These are phyloP conservation scores for Prenolepis imparis DNA, from an alignment of 2,888 invertebrate species.

Conservation along the genomic window DNA sequence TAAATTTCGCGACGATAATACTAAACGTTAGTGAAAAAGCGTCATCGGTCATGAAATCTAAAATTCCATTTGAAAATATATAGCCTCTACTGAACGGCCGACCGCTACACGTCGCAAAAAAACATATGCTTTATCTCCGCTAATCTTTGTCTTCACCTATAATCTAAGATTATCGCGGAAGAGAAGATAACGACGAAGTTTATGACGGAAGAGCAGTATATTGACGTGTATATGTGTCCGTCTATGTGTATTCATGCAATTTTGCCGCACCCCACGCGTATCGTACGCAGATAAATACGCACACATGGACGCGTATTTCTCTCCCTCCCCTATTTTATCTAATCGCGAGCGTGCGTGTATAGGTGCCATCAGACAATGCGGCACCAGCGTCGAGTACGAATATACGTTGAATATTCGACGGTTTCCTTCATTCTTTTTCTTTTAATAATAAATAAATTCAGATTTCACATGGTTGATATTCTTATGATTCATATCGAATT, in stretches of 20 bases:
- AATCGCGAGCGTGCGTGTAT: conserved; percentile 52
- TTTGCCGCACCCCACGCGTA: conserved; percentile 27
- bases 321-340: conserved; percentile 53
- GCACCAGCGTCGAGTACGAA: conserved; percentile 32
- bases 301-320: conserved; percentile 36
- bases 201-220: conserved; percentile 28
- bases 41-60: conserved; percentile 15
- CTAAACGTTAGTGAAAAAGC: not conserved
- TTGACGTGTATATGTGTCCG: not conserved
- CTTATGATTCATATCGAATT: too few relatives aligned
- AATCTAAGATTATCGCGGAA: conserved; percentile 19
- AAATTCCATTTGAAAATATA: conserved; percentile 10
- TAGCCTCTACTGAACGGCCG: not conserved
- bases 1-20: conserved; percentile 4
- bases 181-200: conserved; percentile 27
- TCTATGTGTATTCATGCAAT: conserved; percentile 13
- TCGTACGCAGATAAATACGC: not conserved
- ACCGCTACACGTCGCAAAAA: not conserved
- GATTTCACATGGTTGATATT: too few relatives aligned
- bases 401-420: conserved; percentile 17
- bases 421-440: conserved; percentile 59
- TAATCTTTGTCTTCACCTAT: conserved; percentile 9
- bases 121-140: not conserved
- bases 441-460: too few relatives aligned
- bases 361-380: conserved; percentile 47